phyloP scores from a whole-genome alignment of 1,140 invertebrate genomes.

The Hirudo medicinalis region DNA sequence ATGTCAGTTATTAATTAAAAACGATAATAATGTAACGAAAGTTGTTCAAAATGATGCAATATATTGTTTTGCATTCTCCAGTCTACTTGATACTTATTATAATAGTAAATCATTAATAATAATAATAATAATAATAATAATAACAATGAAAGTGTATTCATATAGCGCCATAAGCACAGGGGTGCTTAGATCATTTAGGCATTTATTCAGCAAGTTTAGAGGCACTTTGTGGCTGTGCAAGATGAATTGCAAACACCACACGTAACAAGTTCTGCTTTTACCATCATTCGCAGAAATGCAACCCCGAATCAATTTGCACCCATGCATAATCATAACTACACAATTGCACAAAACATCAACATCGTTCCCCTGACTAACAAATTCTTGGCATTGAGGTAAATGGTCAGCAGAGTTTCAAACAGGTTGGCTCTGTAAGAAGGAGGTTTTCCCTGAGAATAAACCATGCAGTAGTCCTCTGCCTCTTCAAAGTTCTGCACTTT shows the following conservation, averaged over 20 bases:
- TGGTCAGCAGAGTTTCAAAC: conserved; percentile 42
- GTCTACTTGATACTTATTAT: too few relatives aligned
- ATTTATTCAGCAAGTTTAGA: too few relatives aligned
- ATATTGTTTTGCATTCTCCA: too few relatives aligned
- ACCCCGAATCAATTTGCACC: too few relatives aligned
- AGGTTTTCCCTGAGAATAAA: conserved; percentile 40
- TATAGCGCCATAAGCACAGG: neutral
- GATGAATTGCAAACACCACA: neutral
- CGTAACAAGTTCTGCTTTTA: neutral
- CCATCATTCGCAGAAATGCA: neutral
- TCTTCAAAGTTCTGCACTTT: conserved; percentile 43
- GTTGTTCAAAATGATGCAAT: too few relatives aligned
- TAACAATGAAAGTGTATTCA: too few relatives aligned
- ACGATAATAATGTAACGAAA: too few relatives aligned
- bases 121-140: neutral
- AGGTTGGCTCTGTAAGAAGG: conserved; percentile 35
- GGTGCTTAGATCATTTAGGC: neutral
- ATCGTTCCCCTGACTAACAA: conserved; percentile 33
- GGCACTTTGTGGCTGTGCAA: neutral
- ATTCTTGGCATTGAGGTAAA: conserved; percentile 42
- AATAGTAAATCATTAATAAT: too few relatives aligned
- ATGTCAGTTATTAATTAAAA: too few relatives aligned
- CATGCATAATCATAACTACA: neutral
- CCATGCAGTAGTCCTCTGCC: conserved; percentile 44
- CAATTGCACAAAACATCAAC: neutral